Base-by-base conservation (phyloP, 2,797 vertebrate genomes). In the Steatocranus sp. region DNA sequence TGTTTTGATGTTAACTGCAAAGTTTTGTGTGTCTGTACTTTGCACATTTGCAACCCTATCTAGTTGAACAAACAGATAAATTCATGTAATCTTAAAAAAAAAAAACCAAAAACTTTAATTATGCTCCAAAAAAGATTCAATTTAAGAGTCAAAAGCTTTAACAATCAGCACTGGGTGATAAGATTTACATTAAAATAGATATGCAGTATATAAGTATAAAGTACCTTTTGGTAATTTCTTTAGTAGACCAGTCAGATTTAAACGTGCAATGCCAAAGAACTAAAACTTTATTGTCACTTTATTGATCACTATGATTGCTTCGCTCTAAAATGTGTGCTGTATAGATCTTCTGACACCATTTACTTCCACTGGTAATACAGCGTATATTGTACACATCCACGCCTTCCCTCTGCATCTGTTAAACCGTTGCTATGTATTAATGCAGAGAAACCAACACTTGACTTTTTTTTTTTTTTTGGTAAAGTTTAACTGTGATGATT, bases 381-480 rank as follows among this genome's bases (percentile, higher is more conserved):
- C 86, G 63, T 93, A 94, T 90, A 92, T 91, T 92, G 91, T 91
- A 90, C 91, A 93, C 88, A 76, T 82, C 89, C 92, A 92, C 84
- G 23, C 88, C 89, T 89, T 88, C 89, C 80, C 83, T 94, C 91
- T 89, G 86, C 88, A 88, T 88, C 82, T 73, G 79, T 82, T 80
- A 83, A 85, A 79, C 53, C 51, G 79, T 88, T 82, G 79, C 76
- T 80, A 83, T 43, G 43, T 41, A 80, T 86, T 56, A 89, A 89
- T 92, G 93, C 85, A 93, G 92, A 94, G 86, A 92, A 94, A 93
- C 83, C 77, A 70, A 96, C 94, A 96, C 96, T 96, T 96, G 95
- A 96, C 90, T 27, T 93, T 90, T 58, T 58, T 54, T 25, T 12
- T 25, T 36, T 36, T 89, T 8, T 18, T 85, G 66, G 48, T 90